Base-by-base conservation (phyloP, 2,113 vertebrate species). In the Blennius ocellaris region DNA sequence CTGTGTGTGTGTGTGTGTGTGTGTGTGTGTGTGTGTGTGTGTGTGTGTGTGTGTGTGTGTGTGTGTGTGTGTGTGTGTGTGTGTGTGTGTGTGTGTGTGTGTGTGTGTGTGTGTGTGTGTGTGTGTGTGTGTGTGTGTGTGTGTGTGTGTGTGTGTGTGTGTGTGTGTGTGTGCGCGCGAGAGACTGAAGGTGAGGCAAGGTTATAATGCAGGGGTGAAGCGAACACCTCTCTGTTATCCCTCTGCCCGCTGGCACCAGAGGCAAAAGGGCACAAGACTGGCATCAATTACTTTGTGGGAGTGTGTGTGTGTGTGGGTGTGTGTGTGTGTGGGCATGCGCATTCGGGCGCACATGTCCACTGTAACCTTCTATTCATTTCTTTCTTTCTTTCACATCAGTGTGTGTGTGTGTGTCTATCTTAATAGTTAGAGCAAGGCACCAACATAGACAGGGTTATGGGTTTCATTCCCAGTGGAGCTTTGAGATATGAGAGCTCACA, bases 151-250 rank as follows among this genome's bases (percentile, higher is more conserved):
- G 60, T 50, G 53, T 57, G 17, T 59, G 49, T 62, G 63, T 52
- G 38, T 52, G 51, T 61, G 44, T 44, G 16, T 1, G 62, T 70
- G 65, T 56, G 60, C n/a, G n/a, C 69, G 49, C 37, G 55, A 45
- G 54, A 64, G 73, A 81, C 78, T 92, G 89, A 93, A 92, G 92
- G 92, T 94, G 86, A 93, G 82, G 78, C 92, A 93, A 94, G 92
- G 92, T 93, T 90, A 90, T 86, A 79, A 55, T 82, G 81, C 82
- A 89, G 84, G 81, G 82, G 86, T 83, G 86, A 85, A 87, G 83
- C 39, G 59, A 77, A 80, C 85, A 82, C 85, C 90, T 91, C 88
- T 80, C 87, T 75, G 83, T 86, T 60, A 87, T 89, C 90, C 63
- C 85, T 87, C 88, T 82, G 85, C 82, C 90, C 45, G 80, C 88